Evolutionary conservation across 2,888 invertebrate genomes (phyloP).

Genomic region (Conchocele bisecta): DNA sequence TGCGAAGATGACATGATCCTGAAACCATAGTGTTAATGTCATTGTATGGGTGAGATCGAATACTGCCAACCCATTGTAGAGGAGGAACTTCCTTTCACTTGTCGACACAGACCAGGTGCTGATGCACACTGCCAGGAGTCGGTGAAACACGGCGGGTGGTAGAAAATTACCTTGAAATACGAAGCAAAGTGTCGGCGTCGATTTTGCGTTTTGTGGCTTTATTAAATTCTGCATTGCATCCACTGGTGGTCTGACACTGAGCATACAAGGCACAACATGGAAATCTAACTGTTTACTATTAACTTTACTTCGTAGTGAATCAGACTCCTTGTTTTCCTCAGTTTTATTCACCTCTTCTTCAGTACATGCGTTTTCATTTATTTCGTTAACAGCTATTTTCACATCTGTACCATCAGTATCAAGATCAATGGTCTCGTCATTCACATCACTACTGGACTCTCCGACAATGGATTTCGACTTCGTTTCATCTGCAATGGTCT

Average conservation of each 20-base stretch:
- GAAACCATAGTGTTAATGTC: conserved; percentile 35
- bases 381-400: too few relatives aligned
- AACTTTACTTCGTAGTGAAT: too few relatives aligned
- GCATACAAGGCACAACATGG: conserved; percentile 45
- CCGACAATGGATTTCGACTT: not conserved
- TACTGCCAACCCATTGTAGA: conserved; percentile 44
- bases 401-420: not conserved
- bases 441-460: not conserved
- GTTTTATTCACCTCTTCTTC: not conserved
- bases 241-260: conserved; percentile 12
- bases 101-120: conserved; percentile 15
- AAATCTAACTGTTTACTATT: conserved; percentile 25
- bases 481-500: too few relatives aligned
- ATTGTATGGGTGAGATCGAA: conserved; percentile 19
- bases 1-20: conserved; percentile 41
- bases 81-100: not conserved
- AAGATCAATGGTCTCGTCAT: not conserved
- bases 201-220: not conserved
- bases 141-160: conserved; percentile 52
- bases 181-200: conserved; percentile 37
- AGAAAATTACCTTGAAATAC: conserved; percentile 38
- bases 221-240: not conserved
- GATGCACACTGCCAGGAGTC: conserved; percentile 47
- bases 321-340: too few relatives aligned
- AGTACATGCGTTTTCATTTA: not conserved